phyloP scores from a whole-genome alignment of 2,797 vertebrate genomes.

The Haliaeetus albicilla region DNA sequence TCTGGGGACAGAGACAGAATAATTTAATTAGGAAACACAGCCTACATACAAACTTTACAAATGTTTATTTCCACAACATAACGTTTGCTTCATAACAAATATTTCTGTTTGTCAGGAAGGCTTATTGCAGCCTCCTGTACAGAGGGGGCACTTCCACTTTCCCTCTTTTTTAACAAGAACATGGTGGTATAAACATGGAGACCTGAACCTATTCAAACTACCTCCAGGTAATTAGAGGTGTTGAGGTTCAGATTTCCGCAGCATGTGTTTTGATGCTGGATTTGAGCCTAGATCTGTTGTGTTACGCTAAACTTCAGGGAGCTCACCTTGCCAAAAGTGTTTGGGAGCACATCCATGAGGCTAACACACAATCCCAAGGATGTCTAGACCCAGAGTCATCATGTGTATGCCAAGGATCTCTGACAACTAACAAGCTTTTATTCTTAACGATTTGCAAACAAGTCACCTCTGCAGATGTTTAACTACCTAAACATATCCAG shows the following conservation, averaged over 20 bases:
- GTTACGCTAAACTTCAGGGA: not conserved
- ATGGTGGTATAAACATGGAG: not conserved
- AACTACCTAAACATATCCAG: constrained; percentile 22
- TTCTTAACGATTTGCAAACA: not conserved
- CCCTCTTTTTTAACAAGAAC: not conserved
- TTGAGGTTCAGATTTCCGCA: constrained; percentile 24
- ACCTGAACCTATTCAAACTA: not conserved
- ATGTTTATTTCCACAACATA: not conserved
- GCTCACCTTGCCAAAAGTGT: not conserved
- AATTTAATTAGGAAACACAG: constrained; percentile 27
- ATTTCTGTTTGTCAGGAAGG: not conserved
- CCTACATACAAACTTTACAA: constrained; percentile 27
- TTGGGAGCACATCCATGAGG: not conserved
- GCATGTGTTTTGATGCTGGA: constrained; percentile 3
- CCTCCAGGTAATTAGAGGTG: not conserved
- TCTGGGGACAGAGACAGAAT: not conserved
- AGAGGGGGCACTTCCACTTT: not conserved
- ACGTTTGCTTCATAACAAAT: not conserved
- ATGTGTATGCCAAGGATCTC: not conserved
- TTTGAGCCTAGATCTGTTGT: not conserved
- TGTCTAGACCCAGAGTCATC: not conserved
- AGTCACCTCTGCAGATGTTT: constrained; percentile 40
- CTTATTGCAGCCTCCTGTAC: not conserved
- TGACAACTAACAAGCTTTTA: not conserved
- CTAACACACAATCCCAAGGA: not conserved